Conservation (phyloP, 2,797 vertebrate genomes). For the Limosa lapponica region DNA sequence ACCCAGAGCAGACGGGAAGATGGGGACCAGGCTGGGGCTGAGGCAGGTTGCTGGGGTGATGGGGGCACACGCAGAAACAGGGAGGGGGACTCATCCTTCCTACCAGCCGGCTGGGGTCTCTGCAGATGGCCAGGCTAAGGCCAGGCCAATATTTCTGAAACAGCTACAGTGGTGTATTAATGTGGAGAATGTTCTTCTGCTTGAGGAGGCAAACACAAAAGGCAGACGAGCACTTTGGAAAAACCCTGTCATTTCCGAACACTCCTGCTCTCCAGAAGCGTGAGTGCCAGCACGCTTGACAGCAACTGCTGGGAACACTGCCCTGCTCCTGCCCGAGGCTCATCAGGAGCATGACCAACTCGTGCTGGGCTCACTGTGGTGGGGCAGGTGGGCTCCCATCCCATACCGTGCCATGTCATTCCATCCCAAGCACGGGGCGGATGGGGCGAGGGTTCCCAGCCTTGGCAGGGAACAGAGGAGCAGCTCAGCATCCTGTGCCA, state of each 20-base stretch:
- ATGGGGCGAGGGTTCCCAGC: rapidly evolving
- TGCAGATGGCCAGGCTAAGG: background rate
- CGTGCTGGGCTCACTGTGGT: background rate
- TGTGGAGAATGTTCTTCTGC: conserved; percentile 27
- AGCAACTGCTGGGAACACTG: background rate
- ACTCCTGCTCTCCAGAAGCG: rapidly evolving
- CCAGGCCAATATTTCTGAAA: background rate
- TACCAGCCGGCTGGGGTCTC: background rate
- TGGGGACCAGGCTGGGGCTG: background rate
- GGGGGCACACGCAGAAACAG: background rate
- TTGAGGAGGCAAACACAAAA: conserved; percentile 41
- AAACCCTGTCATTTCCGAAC: background rate
- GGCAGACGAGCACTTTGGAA: background rate
- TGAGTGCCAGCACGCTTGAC: background rate
- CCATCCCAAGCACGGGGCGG: background rate
- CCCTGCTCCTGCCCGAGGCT: background rate
- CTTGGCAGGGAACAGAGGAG: rapidly evolving
- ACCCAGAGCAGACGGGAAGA: background rate
- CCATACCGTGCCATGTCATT: rapidly evolving
- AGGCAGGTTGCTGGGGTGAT: background rate
- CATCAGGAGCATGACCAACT: background rate
- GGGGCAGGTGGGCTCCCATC: background rate
- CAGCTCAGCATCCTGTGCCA: background rate
- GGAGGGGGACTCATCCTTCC: background rate
- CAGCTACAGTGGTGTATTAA: background rate